Base-by-base conservation (phyloP, 1,140 invertebrate species). In the Achroia grisella region DNA sequence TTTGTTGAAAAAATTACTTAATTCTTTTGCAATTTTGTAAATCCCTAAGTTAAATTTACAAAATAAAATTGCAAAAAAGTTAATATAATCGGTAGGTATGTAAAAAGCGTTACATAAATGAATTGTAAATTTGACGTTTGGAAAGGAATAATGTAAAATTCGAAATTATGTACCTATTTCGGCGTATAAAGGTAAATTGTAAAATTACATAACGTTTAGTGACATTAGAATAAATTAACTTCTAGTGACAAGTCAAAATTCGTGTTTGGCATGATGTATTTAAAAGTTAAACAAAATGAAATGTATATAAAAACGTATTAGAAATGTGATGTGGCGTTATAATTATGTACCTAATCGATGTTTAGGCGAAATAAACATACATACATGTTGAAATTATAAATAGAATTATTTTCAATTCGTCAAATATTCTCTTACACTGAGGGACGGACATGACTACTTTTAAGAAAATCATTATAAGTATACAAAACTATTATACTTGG, bases 211-310 rank as follows among this genome's bases (percentile, higher is more conserved):
- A 63, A 56, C 52, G 56, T 67, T 78, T 76, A 78, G 72, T 52
- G 67, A 52, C 46, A 39, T 48, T 80, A 82, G 75, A 58, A 41
- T 70, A 64, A 70, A 63, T 57, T 61, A 64, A 67, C 44, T 51
- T 48, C 67, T 73, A 71, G 65, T 56, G 70, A 71, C 66, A 65
- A 44, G 70, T 73, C 73, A 69, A 76, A 76, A 77, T 69, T 74
- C 64, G 47, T 64, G 66, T 77, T 83, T 79, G 71, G 73, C 71
- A 62, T 61, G 17, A 6, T 23, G 53, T 67, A 41, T 28, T 43
- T 31, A 52, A 54, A 59, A 42, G 23, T 14, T 47, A 50, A 52
- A 50, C 33, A 44, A 47, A 49, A 56, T 48, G 42, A 49, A 56
- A 44, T 79, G 76, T 77, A 80, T 53, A 80, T 83, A 80, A n/a